phyloP scores from a whole-genome alignment of 2,888 invertebrate genomes.

The Drosophila monieri region DNA sequence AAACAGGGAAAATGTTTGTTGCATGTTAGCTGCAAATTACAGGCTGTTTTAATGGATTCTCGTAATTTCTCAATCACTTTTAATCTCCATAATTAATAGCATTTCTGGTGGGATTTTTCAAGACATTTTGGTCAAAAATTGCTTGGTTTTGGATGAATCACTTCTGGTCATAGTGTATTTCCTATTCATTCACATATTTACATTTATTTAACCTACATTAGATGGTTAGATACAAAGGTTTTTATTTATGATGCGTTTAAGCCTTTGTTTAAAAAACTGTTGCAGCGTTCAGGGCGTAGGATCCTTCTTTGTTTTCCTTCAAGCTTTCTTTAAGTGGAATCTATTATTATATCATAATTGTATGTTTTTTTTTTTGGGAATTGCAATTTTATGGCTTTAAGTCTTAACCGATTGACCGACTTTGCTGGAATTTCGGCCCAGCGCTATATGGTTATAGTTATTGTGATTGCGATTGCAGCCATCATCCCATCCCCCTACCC shows the following conservation, averaged over 20 bases:
- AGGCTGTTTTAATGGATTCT: constrained; percentile 1
- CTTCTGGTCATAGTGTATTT: not conserved
- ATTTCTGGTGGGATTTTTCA: constrained; percentile 5
- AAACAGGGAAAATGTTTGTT: constrained; percentile 11
- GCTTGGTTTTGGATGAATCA: constrained; percentile 13
- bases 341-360: not conserved
- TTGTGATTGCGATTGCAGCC: constrained; percentile 32
- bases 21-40: constrained; percentile 9
- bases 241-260: not conserved
- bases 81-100: constrained; percentile 9
- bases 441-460: constrained; percentile 21
- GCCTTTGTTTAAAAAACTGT: not conserved
- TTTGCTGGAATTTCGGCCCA: constrained; percentile 24
- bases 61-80: constrained; percentile 5
- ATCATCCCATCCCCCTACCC: constrained; percentile 16
- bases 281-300: not conserved
- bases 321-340: too few species aligned
- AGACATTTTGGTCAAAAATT: constrained; percentile 1
- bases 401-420: constrained; percentile 39
- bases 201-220: constrained; percentile 9
- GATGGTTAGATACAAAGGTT: not conserved
- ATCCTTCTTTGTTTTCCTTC: too few species aligned
- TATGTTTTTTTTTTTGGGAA: not conserved
- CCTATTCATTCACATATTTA: constrained; percentile 5
- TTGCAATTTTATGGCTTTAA: constrained; percentile 6